Evolutionary conservation across 2,888 invertebrate species (phyloP).

Genomic region (Bimastos eiseni): DNA sequence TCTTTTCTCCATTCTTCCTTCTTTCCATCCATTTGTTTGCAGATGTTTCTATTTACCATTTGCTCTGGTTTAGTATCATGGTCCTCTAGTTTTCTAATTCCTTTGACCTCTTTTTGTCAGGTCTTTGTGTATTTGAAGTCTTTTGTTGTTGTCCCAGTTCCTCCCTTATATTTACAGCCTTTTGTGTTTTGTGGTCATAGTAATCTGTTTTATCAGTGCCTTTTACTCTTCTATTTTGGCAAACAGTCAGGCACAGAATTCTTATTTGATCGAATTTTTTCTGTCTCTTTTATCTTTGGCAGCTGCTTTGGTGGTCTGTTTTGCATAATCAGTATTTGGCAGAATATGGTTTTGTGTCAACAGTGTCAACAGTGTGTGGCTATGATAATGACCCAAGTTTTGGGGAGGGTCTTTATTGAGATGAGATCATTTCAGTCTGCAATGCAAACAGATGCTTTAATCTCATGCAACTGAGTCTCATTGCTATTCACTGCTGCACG

Average conservation of each 20-base stretch:
- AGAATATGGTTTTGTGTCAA: background rate
- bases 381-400: background rate
- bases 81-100: no score
- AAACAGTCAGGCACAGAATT: background rate
- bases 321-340: background rate
- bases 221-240: background rate
- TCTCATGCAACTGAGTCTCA: background rate
- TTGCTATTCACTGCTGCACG: background rate
- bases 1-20: background rate
- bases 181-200: background rate
- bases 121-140: background rate
- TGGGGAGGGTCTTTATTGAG: conserved; percentile 5
- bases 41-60: background rate
- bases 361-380: background rate
- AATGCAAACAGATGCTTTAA: conserved; percentile 1
- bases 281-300: background rate
- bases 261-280: background rate
- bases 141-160: background rate
- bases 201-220: background rate
- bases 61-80: background rate
- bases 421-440: background rate
- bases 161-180: background rate
- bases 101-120: no score
- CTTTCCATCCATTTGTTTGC: background rate
- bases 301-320: background rate